These are phyloP conservation scores for Urechis unicinctus DNA, from an alignment of 2,888 invertebrate species.

Conservation along the genomic window DNA sequence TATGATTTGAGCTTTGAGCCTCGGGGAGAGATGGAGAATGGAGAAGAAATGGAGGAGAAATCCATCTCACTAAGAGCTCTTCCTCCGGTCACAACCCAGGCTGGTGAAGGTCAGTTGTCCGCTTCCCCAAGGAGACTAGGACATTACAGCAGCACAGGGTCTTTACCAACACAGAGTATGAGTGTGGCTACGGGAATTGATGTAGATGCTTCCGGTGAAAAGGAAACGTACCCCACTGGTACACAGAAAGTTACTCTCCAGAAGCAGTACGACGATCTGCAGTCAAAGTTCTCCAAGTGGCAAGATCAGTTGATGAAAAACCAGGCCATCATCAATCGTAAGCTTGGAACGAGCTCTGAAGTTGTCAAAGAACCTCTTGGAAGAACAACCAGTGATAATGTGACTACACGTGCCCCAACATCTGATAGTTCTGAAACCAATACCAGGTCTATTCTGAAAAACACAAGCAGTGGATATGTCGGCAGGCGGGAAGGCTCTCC, in stretches of 20 bases:
- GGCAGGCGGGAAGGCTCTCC: background rate
- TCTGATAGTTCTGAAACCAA: conserved; percentile 1
- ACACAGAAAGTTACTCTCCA: conserved; percentile 17
- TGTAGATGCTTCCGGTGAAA: background rate
- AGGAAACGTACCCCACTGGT: background rate
- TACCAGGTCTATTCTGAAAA: background rate
- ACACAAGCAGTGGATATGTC: background rate
- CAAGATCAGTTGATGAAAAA: conserved; percentile 38
- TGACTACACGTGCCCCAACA: background rate
- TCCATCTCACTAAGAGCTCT: background rate
- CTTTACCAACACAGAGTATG: too few species aligned
- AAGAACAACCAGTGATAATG: conserved; percentile 9
- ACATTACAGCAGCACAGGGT: background rate
- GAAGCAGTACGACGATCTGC: conserved; percentile 32
- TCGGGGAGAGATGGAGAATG: background rate
- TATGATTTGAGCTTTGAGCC: too few species aligned
- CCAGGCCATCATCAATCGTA: conserved; percentile 29
- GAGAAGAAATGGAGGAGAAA: background rate
- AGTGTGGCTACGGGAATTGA: too few species aligned
- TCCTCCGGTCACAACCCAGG: background rate
- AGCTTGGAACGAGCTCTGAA: conserved; percentile 14
- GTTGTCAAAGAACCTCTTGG: conserved; percentile 11
- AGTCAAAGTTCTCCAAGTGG: conserved; percentile 38
- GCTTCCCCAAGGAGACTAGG: too few species aligned
- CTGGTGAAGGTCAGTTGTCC: too few species aligned